Percentiles rank a stretch among this genome's conserved stretches.
Conservation (phyloP, 2,797 vertebrate genomes). For the Hyperoplus immaculatus region DNA sequence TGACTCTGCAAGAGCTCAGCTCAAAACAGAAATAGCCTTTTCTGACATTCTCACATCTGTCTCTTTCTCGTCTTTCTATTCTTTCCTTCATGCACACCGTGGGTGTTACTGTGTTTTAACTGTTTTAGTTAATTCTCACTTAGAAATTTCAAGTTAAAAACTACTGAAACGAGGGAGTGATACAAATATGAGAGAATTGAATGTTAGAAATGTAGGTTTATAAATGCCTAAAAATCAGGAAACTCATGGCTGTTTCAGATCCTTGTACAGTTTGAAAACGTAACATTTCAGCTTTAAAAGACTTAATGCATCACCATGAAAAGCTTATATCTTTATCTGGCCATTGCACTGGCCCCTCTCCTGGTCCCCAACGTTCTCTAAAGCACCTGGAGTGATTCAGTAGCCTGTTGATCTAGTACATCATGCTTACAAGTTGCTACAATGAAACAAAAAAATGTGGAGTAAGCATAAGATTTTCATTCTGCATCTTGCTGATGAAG, state of each 20-base stretch:
- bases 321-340: neutral
- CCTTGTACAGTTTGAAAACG: neutral
- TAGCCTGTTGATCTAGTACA: neutral
- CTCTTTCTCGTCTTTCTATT: slow-evolving; percentile 31
- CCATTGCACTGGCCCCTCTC: neutral
- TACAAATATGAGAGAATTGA: neutral
- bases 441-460: neutral
- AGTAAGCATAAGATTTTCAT: neutral
- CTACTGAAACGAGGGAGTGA: slow-evolving; percentile 11
- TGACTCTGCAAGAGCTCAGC: slow-evolving; percentile 66
- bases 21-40: slow-evolving; percentile 59
- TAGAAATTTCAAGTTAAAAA: slow-evolving; percentile 50
- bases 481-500: slow-evolving; percentile 15
- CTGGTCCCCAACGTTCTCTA: neutral
- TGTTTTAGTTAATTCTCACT: slow-evolving; percentile 28
- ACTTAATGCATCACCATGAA: neutral
- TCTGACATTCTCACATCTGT: slow-evolving; percentile 48
- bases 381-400: neutral
- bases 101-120: slow-evolving; percentile 9
- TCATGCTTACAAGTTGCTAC: slow-evolving; percentile 4
- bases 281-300: neutral
- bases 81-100: slow-evolving; percentile 13
- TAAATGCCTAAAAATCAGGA: no score
- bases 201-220: no score
- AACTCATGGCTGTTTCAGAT: neutral